phyloP scores from a whole-genome alignment of 2,113 vertebrate species.

The Albula goreensis region DNA sequence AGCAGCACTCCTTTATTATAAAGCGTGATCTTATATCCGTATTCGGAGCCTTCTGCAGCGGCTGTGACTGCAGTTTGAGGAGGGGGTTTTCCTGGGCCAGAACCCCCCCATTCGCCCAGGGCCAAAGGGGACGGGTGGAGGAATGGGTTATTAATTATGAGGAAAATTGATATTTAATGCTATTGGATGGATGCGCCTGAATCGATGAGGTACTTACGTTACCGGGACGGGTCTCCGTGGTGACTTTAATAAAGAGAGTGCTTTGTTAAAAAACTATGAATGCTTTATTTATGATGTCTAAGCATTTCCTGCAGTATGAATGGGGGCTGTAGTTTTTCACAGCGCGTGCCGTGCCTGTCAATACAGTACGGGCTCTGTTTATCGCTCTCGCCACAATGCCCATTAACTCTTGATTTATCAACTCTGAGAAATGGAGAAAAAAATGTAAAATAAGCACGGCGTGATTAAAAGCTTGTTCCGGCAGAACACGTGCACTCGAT shows the following conservation, averaged over 20 bases:
- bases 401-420: slow-evolving; percentile 31
- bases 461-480: not conserved
- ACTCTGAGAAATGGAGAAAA: slow-evolving; percentile 1
- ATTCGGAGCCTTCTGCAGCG: not conserved
- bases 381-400: not conserved
- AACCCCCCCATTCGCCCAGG: not conserved
- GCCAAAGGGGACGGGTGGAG: not conserved
- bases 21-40: not conserved
- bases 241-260: slow-evolving; percentile 18
- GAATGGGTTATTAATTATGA: not conserved
- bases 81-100: not conserved
- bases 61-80: not conserved
- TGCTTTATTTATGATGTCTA: slow-evolving; percentile 32
- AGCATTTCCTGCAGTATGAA: slow-evolving; percentile 8
- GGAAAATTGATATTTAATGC: slow-evolving; percentile 30
- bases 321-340: slow-evolving; percentile 29
- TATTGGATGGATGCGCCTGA: slow-evolving; percentile 36
- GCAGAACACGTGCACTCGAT: not conserved
- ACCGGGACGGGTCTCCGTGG: slow-evolving; percentile 20
- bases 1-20: not conserved
- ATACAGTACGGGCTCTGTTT: slow-evolving; percentile 34
- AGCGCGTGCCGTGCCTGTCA: slow-evolving; percentile 21
- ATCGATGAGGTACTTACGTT: slow-evolving; percentile 16
- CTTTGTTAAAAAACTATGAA: slow-evolving; percentile 12
- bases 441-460: slow-evolving; percentile 12